A percentile compares a stretch with the other conserved stretches of the same genome.
phyloP scores from a whole-genome alignment of 1,140 invertebrate species.

The Drosophila asahinai region DNA sequence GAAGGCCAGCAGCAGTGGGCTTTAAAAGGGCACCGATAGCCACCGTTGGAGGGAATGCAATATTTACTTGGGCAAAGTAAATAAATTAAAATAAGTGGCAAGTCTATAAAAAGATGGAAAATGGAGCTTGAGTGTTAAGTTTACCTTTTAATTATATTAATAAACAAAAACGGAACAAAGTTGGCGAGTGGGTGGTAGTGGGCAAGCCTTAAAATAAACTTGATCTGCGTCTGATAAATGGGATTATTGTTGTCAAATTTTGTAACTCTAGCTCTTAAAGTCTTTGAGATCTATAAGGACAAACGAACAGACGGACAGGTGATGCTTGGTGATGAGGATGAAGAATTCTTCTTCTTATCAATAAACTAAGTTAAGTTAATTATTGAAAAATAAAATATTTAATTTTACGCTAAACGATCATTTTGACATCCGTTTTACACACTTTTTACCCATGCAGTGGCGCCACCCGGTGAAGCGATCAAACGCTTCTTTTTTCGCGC shows the following conservation, averaged over 20 bases:
- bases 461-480: not conserved
- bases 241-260: not conserved
- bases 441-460: not conserved
- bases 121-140: not conserved
- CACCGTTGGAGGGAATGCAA: not conserved
- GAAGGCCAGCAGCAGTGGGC: slow-evolving; percentile 29
- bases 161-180: not conserved
- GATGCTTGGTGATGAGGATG: not conserved
- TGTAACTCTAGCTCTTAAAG: not conserved
- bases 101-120: too few relatives aligned
- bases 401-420: not conserved
- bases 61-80: slow-evolving; percentile 10
- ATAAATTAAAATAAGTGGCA: not conserved
- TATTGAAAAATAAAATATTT: too few relatives aligned
- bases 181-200: too few relatives aligned
- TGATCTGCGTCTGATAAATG: not conserved
- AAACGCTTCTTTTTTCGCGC: not conserved
- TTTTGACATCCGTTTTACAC: not conserved
- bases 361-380: too few relatives aligned
- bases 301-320: not conserved
- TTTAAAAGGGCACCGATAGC: slow-evolving; percentile 18
- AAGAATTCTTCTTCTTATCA: too few relatives aligned
- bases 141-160: not conserved
- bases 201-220: too few relatives aligned
- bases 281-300: not conserved